A percentile compares a stretch with the other conserved stretches of the same genome.
Evolutionary conservation across 1,140 invertebrate species (phyloP).

Genomic region (Calosoma granatense): DNA sequence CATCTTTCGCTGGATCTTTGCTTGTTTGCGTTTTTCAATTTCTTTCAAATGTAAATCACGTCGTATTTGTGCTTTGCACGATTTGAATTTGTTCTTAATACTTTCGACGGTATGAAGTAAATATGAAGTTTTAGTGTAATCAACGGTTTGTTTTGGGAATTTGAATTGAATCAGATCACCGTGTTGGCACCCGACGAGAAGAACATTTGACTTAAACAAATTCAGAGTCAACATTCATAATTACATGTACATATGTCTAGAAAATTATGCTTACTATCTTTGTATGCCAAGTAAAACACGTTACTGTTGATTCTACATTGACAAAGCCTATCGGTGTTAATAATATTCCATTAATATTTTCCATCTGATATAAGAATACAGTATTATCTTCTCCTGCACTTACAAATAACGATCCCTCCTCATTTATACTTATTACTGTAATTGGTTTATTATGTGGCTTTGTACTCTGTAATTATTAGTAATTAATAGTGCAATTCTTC

Average conservation of each 20-base stretch:
- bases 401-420: conserved; percentile 42
- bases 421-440: conserved; percentile 49
- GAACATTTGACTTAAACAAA: conserved; percentile 28
- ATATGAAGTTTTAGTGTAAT: conserved; percentile 37
- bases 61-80: conserved; percentile 47
- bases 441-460: conserved; percentile 56
- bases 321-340: conserved; percentile 56
- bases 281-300: conserved; percentile 55
- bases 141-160: conserved; percentile 35
- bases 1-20: conserved; percentile 41
- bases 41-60: conserved; percentile 35
- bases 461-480: conserved; percentile 36
- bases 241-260: conserved; percentile 5
- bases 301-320: conserved; percentile 44
- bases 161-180: conserved; percentile 44
- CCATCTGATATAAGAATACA: conserved; percentile 52
- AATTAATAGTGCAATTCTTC: no score
- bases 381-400: conserved; percentile 53
- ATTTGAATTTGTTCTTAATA: conserved; percentile 40
- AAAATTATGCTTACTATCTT: no score
- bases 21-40: conserved; percentile 37
- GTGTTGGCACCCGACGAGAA: conserved; percentile 42
- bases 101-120: conserved; percentile 35
- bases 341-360: conserved; percentile 25
- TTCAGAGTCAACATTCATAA: conserved; percentile 3